Evolutionary conservation across 2,113 vertebrate species (phyloP).

Genomic region (Nycticebus coucang): DNA sequence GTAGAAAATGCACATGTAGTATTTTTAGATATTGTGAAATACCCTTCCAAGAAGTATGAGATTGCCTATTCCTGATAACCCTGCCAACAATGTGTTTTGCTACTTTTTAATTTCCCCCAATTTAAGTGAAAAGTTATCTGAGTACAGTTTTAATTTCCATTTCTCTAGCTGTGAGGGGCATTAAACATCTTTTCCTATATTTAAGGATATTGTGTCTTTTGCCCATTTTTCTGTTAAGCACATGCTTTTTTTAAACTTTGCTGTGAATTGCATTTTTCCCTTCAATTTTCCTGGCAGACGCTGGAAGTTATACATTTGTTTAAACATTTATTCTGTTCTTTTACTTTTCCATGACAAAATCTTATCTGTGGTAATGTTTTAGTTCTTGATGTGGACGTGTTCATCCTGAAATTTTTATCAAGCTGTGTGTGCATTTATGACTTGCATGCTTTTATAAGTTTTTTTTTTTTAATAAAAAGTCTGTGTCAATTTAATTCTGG

Average conservation of each 20-base stretch:
- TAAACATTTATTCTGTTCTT: not conserved
- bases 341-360: not conserved
- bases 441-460: not conserved
- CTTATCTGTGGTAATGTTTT: not conserved
- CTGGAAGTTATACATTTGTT: not conserved
- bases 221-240: not conserved
- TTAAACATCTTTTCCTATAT: not conserved
- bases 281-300: not conserved
- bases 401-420: not conserved
- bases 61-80: not conserved
- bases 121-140: not conserved
- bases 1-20: not conserved
- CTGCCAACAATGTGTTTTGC: not conserved
- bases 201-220: not conserved
- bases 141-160: not conserved
- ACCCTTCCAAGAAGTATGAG: not conserved
- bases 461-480: not conserved
- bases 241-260: not conserved
- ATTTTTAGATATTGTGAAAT: slow-evolving; percentile 19
- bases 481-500: not conserved
- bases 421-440: not conserved
- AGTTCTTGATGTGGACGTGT: not conserved
- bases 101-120: not conserved
- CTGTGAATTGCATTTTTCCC: not conserved
- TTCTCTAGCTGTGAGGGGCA: not conserved